A percentile compares a stretch with the other conserved stretches of the same genome.
Evolutionary conservation across 2,113 vertebrate species (phyloP).

Genomic region (Halichoerus grypus): DNA sequence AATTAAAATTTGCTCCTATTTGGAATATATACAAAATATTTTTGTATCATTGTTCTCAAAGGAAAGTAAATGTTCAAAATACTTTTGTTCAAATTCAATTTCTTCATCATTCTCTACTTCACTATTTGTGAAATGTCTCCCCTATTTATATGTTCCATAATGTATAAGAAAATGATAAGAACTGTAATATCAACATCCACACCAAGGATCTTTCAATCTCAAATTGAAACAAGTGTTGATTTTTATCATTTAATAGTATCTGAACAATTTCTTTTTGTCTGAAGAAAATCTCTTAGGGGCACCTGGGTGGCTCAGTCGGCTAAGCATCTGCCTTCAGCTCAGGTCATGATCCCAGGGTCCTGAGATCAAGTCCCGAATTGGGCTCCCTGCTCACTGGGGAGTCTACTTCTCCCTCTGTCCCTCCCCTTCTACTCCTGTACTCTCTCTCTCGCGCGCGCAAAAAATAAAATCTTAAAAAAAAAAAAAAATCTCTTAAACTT

Average conservation of each 20-base stretch:
- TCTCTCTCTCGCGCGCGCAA: no score
- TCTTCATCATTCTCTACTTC: not conserved
- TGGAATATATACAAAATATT: not conserved
- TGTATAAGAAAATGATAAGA: not conserved
- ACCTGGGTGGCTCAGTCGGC: not conserved
- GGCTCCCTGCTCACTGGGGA: not conserved
- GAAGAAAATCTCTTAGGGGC: not conserved
- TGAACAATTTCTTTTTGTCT: not conserved
- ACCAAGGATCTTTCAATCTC: not conserved
- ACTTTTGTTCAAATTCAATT: not conserved
- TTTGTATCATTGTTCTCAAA: not conserved
- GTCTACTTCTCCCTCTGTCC: not conserved
- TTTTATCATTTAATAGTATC: not conserved
- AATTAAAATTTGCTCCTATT: slow-evolving; percentile 14
- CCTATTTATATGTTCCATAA: not conserved
- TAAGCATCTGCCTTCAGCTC: not conserved
- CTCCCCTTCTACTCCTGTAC: no score
- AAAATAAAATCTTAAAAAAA: no score
- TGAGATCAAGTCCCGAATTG: not conserved
- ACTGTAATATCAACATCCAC: not conserved
- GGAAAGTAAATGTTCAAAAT: slow-evolving; percentile 35
- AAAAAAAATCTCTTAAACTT: not conserved
- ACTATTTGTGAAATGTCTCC: not conserved
- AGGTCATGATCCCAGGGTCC: not conserved
- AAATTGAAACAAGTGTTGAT: not conserved